Percentiles rank a stretch among this genome's conserved stretches.
Conservation (phyloP, 2,797 vertebrate genomes). For the Pseudocheirus occidentalis region DNA sequence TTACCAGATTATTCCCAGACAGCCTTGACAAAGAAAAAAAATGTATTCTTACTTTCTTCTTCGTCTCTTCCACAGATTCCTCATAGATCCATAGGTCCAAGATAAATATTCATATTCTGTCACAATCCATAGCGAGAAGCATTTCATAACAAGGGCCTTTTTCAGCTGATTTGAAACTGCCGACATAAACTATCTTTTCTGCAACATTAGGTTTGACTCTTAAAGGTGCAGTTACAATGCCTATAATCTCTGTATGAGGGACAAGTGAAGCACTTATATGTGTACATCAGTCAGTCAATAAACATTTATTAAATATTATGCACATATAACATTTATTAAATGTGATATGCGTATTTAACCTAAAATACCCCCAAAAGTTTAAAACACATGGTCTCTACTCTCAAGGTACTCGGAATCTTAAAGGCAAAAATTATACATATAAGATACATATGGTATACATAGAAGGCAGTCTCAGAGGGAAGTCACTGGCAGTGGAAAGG, state of each 20-base stretch:
- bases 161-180: background rate
- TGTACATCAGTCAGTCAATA: background rate
- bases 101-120: background rate
- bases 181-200: background rate
- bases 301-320: background rate
- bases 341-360: too few relatives aligned
- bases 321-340: background rate
- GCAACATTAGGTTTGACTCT: background rate
- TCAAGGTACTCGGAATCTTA: background rate
- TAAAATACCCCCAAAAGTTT: background rate
- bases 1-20: background rate
- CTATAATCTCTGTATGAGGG: too few relatives aligned
- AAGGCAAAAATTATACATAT: background rate
- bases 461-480: background rate
- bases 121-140: background rate
- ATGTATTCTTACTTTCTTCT: background rate
- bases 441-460: background rate
- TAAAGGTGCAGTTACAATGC: background rate
- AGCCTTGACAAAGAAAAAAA: background rate
- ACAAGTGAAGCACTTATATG: too few relatives aligned
- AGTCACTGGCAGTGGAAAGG: background rate
- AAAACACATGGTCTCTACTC: background rate
- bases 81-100: background rate
- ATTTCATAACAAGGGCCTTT: background rate
- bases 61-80: background rate